A percentile compares a stretch with the other conserved stretches of the same genome.
Evolutionary conservation across 2,797 vertebrate species (phyloP).

Genomic region (Geotrypetes seraphini): DNA sequence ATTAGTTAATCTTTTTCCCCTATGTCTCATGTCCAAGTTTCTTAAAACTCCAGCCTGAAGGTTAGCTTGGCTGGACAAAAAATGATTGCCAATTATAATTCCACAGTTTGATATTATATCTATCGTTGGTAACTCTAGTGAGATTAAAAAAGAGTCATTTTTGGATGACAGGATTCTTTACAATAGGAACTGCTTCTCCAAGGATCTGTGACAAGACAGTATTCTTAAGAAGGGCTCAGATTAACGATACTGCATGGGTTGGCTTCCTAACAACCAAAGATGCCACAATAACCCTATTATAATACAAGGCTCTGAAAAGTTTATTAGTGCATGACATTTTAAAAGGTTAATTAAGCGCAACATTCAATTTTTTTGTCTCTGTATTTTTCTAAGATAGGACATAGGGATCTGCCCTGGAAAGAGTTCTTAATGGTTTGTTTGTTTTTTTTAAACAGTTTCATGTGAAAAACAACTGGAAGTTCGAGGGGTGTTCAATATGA

Average conservation of each 20-base stretch:
- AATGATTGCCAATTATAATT: background rate
- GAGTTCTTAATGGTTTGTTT: no score
- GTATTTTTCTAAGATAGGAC: no score
- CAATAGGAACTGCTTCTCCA: slow-evolving; percentile 18
- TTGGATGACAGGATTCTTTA: no score
- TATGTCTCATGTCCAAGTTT: background rate
- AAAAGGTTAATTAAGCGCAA: slow-evolving; percentile 23
- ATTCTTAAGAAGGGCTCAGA: slow-evolving; percentile 18
- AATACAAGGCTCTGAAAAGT: slow-evolving; percentile 21
- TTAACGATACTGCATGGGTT: slow-evolving; percentile 21
- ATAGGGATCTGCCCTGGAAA: no score
- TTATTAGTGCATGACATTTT: slow-evolving; percentile 14
- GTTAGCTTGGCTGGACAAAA: background rate
- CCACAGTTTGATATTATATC: background rate
- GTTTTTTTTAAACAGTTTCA: no score
- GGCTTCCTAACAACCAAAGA: slow-evolving; percentile 45
- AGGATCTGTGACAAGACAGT: slow-evolving; percentile 25
- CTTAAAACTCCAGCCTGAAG: background rate
- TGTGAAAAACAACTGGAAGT: no score
- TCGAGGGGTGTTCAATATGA: no score
- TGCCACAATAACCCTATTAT: slow-evolving; percentile 28
- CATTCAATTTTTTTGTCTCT: slow-evolving; percentile 11
- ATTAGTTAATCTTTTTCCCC: no score
- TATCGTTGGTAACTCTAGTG: no score
- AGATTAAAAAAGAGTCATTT: slow-evolving; percentile 2